A percentile compares a stretch with the other conserved stretches of the same genome.
These are phyloP conservation scores for Anolis carolinensis DNA, from an alignment of 2,113 vertebrate species.

Conservation along the genomic window DNA sequence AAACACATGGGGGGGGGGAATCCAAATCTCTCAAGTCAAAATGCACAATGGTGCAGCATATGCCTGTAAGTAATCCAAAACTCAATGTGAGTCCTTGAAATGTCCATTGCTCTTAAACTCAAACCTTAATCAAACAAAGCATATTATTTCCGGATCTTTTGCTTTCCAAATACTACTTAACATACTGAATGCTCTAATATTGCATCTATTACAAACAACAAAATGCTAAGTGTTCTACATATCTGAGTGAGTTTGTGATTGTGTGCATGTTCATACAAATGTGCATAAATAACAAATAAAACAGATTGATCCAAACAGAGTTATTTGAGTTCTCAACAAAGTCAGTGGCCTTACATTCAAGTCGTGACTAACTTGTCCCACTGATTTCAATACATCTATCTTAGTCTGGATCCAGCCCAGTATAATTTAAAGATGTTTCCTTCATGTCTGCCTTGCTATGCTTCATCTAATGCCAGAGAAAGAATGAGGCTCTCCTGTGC, in stretches of 20 bases:
- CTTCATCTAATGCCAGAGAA: background rate
- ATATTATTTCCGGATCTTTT: background rate
- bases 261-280: no score
- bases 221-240: background rate
- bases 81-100: background rate
- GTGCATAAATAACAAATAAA: no score
- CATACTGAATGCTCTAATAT: background rate
- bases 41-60: background rate
- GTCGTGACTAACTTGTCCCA: no score
- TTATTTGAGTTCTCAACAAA: no score
- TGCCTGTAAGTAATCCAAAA: background rate
- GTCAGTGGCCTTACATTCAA: no score
- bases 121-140: background rate
- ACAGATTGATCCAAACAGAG: no score
- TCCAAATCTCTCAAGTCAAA: background rate
- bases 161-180: background rate
- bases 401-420: no score
- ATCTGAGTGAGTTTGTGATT: no score
- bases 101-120: background rate
- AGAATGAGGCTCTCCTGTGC: no score
- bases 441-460: background rate
- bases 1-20: background rate
- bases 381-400: no score
- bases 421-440: background rate
- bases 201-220: background rate